phyloP scores from a whole-genome alignment of 1,140 invertebrate species.

The Micrasema minimum region DNA sequence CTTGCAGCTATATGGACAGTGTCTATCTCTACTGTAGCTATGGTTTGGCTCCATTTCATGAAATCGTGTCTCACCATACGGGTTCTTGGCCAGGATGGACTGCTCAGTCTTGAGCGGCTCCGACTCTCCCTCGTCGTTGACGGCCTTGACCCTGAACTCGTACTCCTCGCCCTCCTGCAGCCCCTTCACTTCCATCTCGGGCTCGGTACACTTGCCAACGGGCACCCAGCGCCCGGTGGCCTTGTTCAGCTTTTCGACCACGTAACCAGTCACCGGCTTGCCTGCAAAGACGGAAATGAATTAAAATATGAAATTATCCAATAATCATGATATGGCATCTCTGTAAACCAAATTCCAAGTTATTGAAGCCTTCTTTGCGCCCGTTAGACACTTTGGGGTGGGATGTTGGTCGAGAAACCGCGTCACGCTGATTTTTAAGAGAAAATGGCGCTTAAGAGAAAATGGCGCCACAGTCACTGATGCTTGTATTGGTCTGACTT shows the following conservation, averaged over 20 bases:
- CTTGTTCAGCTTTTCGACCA: constrained; percentile 96
- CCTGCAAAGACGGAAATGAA: constrained; percentile 54
- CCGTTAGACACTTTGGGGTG: too few relatives aligned
- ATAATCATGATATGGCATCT: too few relatives aligned
- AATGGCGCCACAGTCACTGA: too few relatives aligned
- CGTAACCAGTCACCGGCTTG: constrained; percentile 93
- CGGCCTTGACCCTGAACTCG: constrained; percentile 96
- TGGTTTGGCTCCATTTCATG: too few relatives aligned
- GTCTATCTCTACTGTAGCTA: too few relatives aligned
- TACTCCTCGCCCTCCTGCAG: constrained; percentile 95
- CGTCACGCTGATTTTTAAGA: too few relatives aligned
- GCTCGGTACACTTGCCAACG: constrained; percentile 86
- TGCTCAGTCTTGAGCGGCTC: constrained; percentile 92
- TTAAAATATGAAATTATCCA: not conserved
- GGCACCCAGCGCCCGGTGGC: constrained; percentile 94
- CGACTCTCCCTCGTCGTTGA: constrained; percentile 97
- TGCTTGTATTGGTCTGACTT: too few relatives aligned
- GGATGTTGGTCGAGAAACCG: too few relatives aligned
- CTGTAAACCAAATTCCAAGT: too few relatives aligned
- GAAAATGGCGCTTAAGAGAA: too few relatives aligned
- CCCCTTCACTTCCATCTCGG: constrained; percentile 91
- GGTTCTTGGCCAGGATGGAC: constrained; percentile 91
- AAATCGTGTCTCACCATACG: constrained; percentile 82
- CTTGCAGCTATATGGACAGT: too few relatives aligned
- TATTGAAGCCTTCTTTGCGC: too few relatives aligned